Percentiles rank a stretch among this genome's conserved stretches.
These are phyloP conservation scores for Alloplasta piceator DNA, from an alignment of 2,888 invertebrate species.

Conservation along the genomic window DNA sequence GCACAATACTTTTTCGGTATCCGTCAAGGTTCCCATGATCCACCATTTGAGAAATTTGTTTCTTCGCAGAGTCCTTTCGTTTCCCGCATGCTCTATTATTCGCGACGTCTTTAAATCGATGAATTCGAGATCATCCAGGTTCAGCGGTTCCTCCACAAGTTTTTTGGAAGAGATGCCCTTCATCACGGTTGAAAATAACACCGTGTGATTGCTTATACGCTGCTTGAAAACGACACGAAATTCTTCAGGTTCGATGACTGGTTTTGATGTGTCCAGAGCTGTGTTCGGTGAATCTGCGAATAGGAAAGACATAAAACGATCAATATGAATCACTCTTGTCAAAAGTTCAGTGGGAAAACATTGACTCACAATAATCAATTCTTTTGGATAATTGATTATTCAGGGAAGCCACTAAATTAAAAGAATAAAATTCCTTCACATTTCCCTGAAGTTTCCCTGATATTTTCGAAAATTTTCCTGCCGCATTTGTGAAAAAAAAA, in stretches of 20 bases:
- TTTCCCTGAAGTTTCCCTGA: too few relatives aligned
- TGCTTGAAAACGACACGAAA: slow-evolving; percentile 88
- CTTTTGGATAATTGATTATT: too few relatives aligned
- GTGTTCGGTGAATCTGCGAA: slow-evolving; percentile 83
- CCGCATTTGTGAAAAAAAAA: too few relatives aligned
- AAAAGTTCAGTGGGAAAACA: too few relatives aligned
- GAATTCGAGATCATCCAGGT: slow-evolving; percentile 83
- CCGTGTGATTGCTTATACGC: slow-evolving; percentile 85
- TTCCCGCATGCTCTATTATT: slow-evolving; percentile 84
- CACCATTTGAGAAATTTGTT: slow-evolving; percentile 88
- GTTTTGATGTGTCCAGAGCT: slow-evolving; percentile 84
- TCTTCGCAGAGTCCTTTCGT: slow-evolving; percentile 85
- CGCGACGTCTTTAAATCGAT: slow-evolving; percentile 90
- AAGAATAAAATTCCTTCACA: too few relatives aligned
- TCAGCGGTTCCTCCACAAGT: slow-evolving; percentile 66
- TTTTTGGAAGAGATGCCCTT: slow-evolving; percentile 85
- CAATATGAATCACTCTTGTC: background rate
- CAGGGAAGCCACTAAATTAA: too few relatives aligned
- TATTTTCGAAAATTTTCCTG: too few relatives aligned
- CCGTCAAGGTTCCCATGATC: slow-evolving; percentile 90
- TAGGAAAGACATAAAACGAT: background rate
- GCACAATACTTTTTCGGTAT: slow-evolving; percentile 87
- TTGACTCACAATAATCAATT: too few relatives aligned
- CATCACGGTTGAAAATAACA: slow-evolving; percentile 91
- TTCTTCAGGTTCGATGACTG: slow-evolving; percentile 88